Base-by-base conservation (phyloP, 2,797 vertebrate genomes). In the Merluccius polli region DNA sequence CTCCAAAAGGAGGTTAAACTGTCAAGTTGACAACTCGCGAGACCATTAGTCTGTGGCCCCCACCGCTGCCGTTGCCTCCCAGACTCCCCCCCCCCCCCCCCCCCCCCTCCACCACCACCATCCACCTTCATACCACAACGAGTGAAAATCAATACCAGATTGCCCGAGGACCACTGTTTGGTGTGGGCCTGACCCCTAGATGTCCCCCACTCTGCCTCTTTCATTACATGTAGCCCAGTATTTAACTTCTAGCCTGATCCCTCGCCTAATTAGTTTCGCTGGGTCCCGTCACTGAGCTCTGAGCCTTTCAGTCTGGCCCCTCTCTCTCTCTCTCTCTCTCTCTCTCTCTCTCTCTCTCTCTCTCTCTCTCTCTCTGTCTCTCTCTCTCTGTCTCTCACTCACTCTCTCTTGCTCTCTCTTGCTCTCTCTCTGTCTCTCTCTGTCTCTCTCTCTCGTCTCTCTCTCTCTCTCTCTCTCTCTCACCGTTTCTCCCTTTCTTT, bases 211-310 rank as follows among this genome's bases (percentile, higher is more conserved):
- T 95, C 90, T 89, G 92, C 86, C 94, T 96, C 95, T 96, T 95
- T 94, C 94, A 95, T 94, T 91, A 93, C 91, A 85, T 92, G 90
- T 92, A 95, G 95, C 91, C 89, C 92, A 94, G 88, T 94, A 93
- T 96, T 98, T 96, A 94, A 92, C 91, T 94, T 95, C 92, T 94
- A 95, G 93, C 93, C 94, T 95, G 95, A 95, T 95, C 95, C 93
- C 81, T 91, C 87, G 90, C 93, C 94, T 97, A 95, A 96, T 97
- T 95, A 95, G 94, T 95, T 96, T 95, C 93, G 92, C 91, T 82
- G 84, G 88, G 88, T 93, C 90, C 80, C 83, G 59, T 75, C 73
- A 91, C 85, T 92, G 94, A 93, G 94, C 89, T 88, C 52, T 59
- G 52, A 59, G 52, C 29, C 65, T 15, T 83, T 7, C 93, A 93